These are phyloP conservation scores for Oryzias celebensis DNA, from an alignment of 2,113 vertebrate species.

Conservation along the genomic window DNA sequence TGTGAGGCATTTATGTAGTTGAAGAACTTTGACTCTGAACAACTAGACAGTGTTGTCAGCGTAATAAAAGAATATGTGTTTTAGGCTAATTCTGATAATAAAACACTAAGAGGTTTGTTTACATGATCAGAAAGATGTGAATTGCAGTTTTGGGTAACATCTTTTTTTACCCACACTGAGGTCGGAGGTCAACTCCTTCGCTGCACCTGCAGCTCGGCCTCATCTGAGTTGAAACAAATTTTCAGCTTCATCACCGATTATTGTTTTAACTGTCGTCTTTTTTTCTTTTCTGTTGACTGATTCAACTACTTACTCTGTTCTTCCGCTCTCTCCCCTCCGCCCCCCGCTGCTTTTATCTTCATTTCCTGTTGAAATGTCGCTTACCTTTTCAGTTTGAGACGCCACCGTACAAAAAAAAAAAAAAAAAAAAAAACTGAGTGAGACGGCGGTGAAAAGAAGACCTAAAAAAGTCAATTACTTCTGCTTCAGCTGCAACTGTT, in stretches of 20 bases:
- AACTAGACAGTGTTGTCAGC: too few species aligned
- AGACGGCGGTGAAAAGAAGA: not conserved
- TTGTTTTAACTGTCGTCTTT: not conserved
- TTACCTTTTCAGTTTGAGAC: not conserved
- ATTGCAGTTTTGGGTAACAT: not conserved
- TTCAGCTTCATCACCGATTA: not conserved
- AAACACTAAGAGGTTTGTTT: not conserved
- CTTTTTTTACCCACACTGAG: not conserved
- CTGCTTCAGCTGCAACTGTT: too few species aligned
- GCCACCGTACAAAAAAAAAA: not conserved
- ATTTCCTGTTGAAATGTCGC: conserved; percentile 2
- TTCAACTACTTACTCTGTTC: not conserved
- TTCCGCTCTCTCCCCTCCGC: not conserved
- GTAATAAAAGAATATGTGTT: too few species aligned
- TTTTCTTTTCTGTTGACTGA: not conserved
- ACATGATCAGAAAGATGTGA: not conserved
- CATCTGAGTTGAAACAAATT: too few species aligned
- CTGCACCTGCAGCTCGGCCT: not conserved
- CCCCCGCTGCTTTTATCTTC: not conserved
- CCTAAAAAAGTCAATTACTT: too few species aligned
- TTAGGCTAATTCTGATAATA: too few species aligned
- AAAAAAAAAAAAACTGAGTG: not conserved
- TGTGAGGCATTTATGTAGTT: too few species aligned
- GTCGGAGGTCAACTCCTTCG: conserved; percentile 6
- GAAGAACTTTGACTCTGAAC: too few species aligned